Conservation (phyloP, 2,113 vertebrate genomes). For the Ochotona curzoniae region DNA sequence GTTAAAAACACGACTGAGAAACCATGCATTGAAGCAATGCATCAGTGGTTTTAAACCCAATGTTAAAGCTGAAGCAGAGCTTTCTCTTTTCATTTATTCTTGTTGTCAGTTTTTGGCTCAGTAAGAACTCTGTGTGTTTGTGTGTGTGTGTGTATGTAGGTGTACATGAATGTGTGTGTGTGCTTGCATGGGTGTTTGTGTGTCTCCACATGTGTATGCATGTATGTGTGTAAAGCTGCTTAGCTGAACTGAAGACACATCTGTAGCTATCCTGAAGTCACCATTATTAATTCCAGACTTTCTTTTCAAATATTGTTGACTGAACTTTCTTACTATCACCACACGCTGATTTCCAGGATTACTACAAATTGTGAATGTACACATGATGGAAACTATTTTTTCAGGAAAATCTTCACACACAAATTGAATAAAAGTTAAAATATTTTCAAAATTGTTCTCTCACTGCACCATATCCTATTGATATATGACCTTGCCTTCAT, state of each 20-base stretch:
- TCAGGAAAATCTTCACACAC: not conserved
- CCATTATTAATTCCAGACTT: not conserved
- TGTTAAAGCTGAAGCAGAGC: not conserved
- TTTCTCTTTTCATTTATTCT: not conserved
- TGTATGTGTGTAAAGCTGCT: rapidly evolving
- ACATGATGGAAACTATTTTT: not conserved
- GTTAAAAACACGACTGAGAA: not conserved
- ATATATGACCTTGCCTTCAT: not conserved
- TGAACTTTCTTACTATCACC: not conserved
- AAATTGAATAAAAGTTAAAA: not conserved
- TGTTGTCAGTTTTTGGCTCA: not conserved
- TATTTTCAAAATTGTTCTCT: not conserved
- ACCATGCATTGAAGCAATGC: not conserved
- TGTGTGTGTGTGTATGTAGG: not conserved
- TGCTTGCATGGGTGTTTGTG: not conserved
- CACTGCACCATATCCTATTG: not conserved
- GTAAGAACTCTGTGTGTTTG: not conserved
- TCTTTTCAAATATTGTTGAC: not conserved
- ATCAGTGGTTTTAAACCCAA: not conserved
- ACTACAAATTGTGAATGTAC: not conserved
- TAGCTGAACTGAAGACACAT: not conserved
- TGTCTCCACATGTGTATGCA: not conserved
- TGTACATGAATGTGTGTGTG: rapidly evolving
- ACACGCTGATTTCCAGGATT: not conserved
- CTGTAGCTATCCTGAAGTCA: not conserved